These are phyloP conservation scores for Deroptyus accipitrinus DNA, from an alignment of 2,113 vertebrate genomes.

Conservation along the genomic window DNA sequence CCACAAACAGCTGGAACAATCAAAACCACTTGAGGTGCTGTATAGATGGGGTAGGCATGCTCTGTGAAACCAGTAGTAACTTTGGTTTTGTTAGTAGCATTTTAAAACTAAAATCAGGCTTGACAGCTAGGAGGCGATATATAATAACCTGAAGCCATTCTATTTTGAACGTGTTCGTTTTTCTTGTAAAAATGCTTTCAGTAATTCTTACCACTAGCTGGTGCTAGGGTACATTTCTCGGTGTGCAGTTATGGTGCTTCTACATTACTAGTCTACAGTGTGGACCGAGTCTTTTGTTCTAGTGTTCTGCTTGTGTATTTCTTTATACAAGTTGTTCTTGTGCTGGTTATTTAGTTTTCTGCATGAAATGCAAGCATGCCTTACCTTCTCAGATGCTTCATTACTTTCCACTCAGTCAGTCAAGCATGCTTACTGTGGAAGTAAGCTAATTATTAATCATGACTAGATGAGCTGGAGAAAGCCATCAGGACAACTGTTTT, in stretches of 20 bases:
- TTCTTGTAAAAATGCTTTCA: not conserved
- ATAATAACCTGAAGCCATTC: not conserved
- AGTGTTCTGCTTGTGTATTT: not conserved
- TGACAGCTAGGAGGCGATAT: not conserved
- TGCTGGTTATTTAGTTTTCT: not conserved
- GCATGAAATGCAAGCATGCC: not conserved
- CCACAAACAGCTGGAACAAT: not conserved
- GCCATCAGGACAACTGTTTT: not conserved
- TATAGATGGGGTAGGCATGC: not conserved
- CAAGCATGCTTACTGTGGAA: not conserved
- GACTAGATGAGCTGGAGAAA: not conserved
- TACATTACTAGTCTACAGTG: not conserved
- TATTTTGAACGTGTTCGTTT: not conserved
- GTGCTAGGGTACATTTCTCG: slow-evolving; percentile 55
- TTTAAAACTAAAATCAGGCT: not conserved
- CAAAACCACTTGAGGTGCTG: not conserved
- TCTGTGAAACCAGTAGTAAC: not conserved
- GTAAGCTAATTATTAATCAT: not conserved
- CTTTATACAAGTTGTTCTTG: not conserved
- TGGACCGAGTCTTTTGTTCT: not conserved
- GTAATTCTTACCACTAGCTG: slow-evolving; percentile 71
- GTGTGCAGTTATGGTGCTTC: not conserved
- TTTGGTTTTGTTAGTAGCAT: not conserved
- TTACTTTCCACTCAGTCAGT: not conserved
- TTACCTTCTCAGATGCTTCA: not conserved